These are phyloP conservation scores for Metellina segmentata DNA, from an alignment of 2,888 invertebrate genomes.

Conservation along the genomic window DNA sequence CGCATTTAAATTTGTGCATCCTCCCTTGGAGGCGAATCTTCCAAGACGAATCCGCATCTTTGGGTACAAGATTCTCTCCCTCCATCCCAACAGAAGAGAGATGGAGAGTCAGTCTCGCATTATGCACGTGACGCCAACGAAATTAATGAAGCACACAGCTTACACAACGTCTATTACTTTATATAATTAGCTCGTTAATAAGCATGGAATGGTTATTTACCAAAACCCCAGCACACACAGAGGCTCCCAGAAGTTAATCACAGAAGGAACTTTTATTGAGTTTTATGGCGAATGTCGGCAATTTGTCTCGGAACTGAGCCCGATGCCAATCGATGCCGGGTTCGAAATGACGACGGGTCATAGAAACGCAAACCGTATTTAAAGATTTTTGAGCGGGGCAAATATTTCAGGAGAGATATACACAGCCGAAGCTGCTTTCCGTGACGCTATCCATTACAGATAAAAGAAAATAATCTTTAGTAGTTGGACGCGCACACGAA, in stretches of 20 bases:
- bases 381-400: constrained; percentile 49
- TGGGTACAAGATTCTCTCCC: too few species aligned
- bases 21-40: too few species aligned
- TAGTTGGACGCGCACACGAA: constrained; percentile 66
- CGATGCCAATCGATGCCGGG: constrained; percentile 33
- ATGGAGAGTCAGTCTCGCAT: background rate
- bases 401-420: constrained; percentile 1
- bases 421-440: constrained; percentile 7
- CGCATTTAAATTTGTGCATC: too few species aligned
- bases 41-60: too few species aligned
- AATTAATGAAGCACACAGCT: constrained; percentile 50
- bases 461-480: constrained; percentile 69
- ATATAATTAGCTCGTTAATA: constrained; percentile 68
- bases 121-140: constrained; percentile 34
- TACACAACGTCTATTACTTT: constrained; percentile 54
- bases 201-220: constrained; percentile 67
- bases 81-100: too few species aligned
- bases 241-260: constrained; percentile 34
- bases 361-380: constrained; percentile 26
- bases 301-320: constrained; percentile 39
- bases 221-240: background rate
- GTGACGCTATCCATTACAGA: constrained; percentile 75
- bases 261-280: constrained; percentile 53
- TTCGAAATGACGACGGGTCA: background rate
- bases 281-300: constrained; percentile 55